Evolutionary conservation across 2,113 vertebrate genomes (phyloP).

Genomic region (Petrocephalus zakoni): DNA sequence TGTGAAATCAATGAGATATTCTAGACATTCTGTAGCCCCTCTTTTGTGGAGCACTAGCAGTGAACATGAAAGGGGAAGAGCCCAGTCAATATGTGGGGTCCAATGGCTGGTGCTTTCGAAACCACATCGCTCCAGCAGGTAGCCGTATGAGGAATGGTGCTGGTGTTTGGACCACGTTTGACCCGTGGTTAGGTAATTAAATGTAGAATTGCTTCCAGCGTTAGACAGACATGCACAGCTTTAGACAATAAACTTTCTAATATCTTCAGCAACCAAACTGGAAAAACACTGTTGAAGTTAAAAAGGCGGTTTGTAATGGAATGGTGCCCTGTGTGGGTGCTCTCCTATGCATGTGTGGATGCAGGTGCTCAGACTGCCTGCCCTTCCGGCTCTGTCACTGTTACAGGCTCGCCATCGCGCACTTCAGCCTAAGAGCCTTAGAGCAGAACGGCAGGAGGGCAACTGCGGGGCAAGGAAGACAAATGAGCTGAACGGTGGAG

Average conservation of each 20-base stretch:
- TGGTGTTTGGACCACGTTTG: neutral
- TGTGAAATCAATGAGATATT: neutral
- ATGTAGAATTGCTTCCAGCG: neutral
- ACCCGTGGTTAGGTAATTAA: neutral
- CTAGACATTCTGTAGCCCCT: neutral
- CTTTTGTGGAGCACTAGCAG: neutral
- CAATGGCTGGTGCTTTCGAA: neutral
- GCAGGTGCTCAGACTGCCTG: neutral
- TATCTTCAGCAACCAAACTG: neutral
- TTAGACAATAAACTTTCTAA: neutral
- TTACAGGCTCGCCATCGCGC: neutral
- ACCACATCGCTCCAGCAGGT: too few relatives aligned
- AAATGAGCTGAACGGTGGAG: neutral
- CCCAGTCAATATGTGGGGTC: neutral
- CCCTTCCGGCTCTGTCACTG: neutral
- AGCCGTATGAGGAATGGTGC: neutral
- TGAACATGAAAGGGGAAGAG: neutral
- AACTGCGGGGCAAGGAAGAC: conserved; percentile 10
- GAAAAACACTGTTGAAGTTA: neutral
- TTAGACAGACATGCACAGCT: neutral
- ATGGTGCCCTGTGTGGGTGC: neutral
- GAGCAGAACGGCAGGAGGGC: neutral
- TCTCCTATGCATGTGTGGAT: neutral
- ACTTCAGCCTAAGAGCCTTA: neutral
- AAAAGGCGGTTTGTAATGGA: neutral